These are phyloP conservation scores for Halichoerus grypus DNA, from an alignment of 2,113 vertebrate species.

Conservation along the genomic window DNA sequence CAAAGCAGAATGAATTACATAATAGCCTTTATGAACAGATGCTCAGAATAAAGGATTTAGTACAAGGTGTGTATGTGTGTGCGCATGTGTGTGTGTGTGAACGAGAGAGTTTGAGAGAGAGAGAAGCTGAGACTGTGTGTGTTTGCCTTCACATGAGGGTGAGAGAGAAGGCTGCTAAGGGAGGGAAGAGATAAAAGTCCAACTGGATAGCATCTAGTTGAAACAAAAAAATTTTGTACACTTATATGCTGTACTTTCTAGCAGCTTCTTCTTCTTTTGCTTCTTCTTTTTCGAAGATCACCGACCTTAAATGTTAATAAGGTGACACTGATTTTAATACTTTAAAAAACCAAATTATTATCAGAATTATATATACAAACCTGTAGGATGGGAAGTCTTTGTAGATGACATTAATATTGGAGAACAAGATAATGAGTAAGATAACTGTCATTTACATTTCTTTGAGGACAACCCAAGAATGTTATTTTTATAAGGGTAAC, in stretches of 20 bases:
- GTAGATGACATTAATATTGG: background rate
- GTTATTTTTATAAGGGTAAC: background rate
- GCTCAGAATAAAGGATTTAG: background rate
- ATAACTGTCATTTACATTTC: background rate
- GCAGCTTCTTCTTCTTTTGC: background rate
- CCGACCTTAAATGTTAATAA: background rate
- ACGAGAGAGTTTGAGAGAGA: background rate
- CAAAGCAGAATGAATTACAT: background rate
- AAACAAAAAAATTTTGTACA: slow-evolving; percentile 33
- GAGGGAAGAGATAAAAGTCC: background rate
- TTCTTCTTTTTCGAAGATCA: slow-evolving; percentile 8
- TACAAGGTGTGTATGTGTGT: background rate
- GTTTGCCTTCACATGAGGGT: background rate
- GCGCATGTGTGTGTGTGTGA: background rate
- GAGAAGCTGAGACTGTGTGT: background rate
- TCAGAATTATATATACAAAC: background rate
- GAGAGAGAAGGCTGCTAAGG: background rate
- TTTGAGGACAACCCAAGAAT: background rate
- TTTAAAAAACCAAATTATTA: slow-evolving; percentile 16
- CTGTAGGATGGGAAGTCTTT: background rate
- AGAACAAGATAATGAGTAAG: background rate
- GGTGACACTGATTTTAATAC: slow-evolving; percentile 7
- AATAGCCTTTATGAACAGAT: background rate
- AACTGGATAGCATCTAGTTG: background rate
- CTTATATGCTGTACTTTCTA: background rate